Base-by-base conservation (phyloP, 2,888 invertebrate species). In the Boloria euphrosyne region DNA sequence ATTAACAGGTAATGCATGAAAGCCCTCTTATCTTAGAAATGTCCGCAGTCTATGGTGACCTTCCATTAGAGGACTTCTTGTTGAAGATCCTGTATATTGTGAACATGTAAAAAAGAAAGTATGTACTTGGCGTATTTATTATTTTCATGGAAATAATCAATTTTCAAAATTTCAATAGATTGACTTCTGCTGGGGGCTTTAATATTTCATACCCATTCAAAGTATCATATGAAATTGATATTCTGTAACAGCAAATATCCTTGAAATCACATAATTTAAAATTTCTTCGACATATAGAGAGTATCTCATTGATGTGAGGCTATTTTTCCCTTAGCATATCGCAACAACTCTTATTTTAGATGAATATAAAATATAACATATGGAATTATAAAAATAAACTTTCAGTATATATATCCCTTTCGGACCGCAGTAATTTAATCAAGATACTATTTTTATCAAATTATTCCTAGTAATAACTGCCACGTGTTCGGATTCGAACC, bases 381-480 rank as follows among this genome's bases (percentile, higher is more conserved):
- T 46, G 46, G 31, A 7, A 18, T 44, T 31, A 44, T 62, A 17
- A 62, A 61, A 53, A 17, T 27, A 62, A 53, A 46, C 54, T 31
- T 38, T 54, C 17, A 62, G n/a, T 47, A 62, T 49, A 57, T 22
- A 63, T 50, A 14, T 43, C 54, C 55, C 22, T 13, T 13, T 47
- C 63, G 67, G 62, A 62, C 69, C 70, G 76, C 78, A 76, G 85
- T 84, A 83, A 83, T 86, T 80, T 82, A 86, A 87, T 88, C 81
- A 83, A 75, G 75, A 81, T 83, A 86, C 87, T 90, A 89, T 89
- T 90, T 89, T 89, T 87, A 89, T 87, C 85, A 80, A 80, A 85
- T 86, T 84, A 89, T 88, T 89, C 87, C 80, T 78, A 75, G 87
- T 89, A 89, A 86, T 86, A 87, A 85, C 85, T 78, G 71, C 83